These are phyloP conservation scores for Chascanopsetta lugubris DNA, from an alignment of 2,113 vertebrate species.

Conservation along the genomic window DNA sequence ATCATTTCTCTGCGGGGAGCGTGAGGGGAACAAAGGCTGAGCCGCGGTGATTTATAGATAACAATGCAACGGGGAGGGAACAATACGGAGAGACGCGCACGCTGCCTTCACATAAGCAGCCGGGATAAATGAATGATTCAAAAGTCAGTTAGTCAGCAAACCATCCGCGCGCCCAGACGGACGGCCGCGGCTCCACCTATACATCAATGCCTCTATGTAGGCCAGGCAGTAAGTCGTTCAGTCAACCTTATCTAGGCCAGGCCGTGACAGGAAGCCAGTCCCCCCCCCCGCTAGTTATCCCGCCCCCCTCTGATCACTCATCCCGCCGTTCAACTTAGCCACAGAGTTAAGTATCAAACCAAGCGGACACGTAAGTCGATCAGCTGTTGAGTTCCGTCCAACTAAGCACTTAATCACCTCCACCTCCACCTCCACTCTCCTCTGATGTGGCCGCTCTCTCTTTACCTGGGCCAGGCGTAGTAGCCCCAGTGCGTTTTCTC, in stretches of 20 bases:
- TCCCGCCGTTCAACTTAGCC: constrained; percentile 42
- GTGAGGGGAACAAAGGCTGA: constrained; percentile 64
- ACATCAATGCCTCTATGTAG: constrained; percentile 72
- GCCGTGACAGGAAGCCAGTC: constrained; percentile 63
- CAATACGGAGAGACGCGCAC: constrained; percentile 57
- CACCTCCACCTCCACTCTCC: constrained; percentile 13
- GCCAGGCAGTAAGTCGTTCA: constrained; percentile 68
- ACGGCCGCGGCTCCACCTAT: constrained; percentile 46
- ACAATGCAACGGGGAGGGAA: constrained; percentile 42
- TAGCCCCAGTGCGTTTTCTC: constrained; percentile 98
- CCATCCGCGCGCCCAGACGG: constrained; percentile 33
- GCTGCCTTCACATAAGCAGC: constrained; percentile 62
- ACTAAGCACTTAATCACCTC: constrained; percentile 51
- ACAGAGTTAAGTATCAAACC: constrained; percentile 45
- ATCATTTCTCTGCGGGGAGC: constrained; percentile 86
- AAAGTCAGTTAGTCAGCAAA: constrained; percentile 78
- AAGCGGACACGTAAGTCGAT: constrained; percentile 53
- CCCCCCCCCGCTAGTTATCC: constrained; percentile 49
- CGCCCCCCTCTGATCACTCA: constrained; percentile 44
- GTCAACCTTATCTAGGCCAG: constrained; percentile 69
- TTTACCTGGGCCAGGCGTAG: constrained; percentile 91
- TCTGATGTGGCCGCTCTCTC: constrained; percentile 4
- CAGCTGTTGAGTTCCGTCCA: constrained; percentile 40
- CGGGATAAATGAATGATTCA: constrained; percentile 76
- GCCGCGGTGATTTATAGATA: constrained; percentile 71